Base-by-base conservation (phyloP, 1,140 invertebrate species). In the Phymorhynchus buccinoides region DNA sequence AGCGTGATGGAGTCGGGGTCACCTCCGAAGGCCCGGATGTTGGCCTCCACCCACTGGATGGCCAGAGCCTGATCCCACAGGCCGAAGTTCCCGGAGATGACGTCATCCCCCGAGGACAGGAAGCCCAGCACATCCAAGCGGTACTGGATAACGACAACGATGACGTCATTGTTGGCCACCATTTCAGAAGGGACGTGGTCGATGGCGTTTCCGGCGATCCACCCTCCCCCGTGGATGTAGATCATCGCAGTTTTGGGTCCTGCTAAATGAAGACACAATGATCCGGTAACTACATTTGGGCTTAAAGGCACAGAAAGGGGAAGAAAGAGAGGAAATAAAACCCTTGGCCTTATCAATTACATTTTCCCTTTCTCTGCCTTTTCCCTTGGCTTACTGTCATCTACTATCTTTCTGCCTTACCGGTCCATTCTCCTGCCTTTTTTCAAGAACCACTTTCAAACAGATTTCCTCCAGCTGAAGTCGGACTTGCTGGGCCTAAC, bases 161-260 rank as follows among this genome's bases (percentile, higher is more conserved):
- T 97, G n/a, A 99, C 95, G 89, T 98, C 96, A 41, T 89, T 89
- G n/a, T 87, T 87, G 22, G 96, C 96, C 0, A 97, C 97, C 41
- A 99, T 93, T 89, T 96, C 96, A 27, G 96, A 96, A 82, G 96
- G 80, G 22, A 27, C 7, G 37, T 41, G 27, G 2, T 75, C 37
- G 37, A 41, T 27, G 14, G 73, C 73, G 35, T 16, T 27, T 75
- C 73, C 73, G 4, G 16, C 18, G 16, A 37, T 75, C 18, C 39
- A 75, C 22, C 35, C 35, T 41, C 73, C 73, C 73, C n/a, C 73
- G 37, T 75, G 73, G 37, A 75, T 75, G 14, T 27, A 75, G 37
- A 75, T 75, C 73, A 75, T 75, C 73, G 41, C 73, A 18, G 37
- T 37, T 41, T 41, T 75, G 35, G 37, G 56, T 22, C 14, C 56